Percentiles rank a stretch among this genome's conserved stretches.
Conservation (phyloP, 2,113 vertebrate genomes). For the Gnathonemus echidnorhynchus region DNA sequence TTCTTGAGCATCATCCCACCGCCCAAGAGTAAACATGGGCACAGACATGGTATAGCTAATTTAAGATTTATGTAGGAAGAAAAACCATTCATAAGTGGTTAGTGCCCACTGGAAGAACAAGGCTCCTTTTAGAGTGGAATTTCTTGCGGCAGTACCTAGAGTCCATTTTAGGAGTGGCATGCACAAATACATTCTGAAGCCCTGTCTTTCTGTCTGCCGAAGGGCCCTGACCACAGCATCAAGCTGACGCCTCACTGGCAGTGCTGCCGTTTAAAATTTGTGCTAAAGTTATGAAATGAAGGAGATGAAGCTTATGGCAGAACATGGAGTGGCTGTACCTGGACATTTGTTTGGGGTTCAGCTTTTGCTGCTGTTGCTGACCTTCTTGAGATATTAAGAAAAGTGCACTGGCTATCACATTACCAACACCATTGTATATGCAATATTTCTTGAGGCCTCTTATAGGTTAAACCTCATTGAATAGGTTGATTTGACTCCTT, state of each 20-base stretch:
- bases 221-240: not conserved
- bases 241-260: not conserved
- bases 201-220: not conserved
- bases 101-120: not conserved
- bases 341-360: not conserved
- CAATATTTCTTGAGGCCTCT: not conserved
- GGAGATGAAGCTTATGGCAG: not conserved
- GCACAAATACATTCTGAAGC: not conserved
- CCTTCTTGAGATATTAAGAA: not conserved
- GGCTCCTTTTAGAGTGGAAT: not conserved
- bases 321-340: not conserved
- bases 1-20: not conserved
- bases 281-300: not conserved
- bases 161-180: not conserved
- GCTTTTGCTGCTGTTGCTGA: not conserved
- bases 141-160: not conserved
- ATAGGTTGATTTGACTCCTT: not conserved
- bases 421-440: not conserved
- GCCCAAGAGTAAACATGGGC: not conserved
- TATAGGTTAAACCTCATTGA: not conserved
- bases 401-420: not conserved
- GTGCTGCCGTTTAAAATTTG: not conserved
- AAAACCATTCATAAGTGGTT: conserved; percentile 2
- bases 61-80: conserved; percentile 2
- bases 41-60: not conserved